Evolutionary conservation across 1,140 invertebrate species (phyloP).

Genomic region (Ganaspis sp.): DNA sequence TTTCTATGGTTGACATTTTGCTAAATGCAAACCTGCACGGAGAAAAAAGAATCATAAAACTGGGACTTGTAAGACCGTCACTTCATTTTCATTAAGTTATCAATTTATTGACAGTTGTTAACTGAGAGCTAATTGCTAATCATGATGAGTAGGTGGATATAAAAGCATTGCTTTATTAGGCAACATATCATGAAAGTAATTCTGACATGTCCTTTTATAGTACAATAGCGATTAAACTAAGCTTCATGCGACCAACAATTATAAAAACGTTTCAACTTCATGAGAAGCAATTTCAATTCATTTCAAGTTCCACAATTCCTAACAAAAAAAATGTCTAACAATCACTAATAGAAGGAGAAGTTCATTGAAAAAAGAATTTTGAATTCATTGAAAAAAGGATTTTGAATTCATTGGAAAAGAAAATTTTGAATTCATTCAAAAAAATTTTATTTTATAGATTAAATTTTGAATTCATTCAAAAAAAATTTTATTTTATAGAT

Average conservation of each 20-base stretch:
- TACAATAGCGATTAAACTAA: not conserved
- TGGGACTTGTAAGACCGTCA: no score
- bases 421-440: no score
- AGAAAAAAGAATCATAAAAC: no score
- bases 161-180: conserved; percentile 58
- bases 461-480: no score
- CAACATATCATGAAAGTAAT: conserved; percentile 34
- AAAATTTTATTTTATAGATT: no score
- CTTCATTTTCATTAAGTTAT: not conserved
- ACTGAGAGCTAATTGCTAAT: conserved; percentile 58
- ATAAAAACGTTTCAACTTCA: not conserved
- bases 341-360: not conserved
- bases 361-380: no score
- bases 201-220: conserved; percentile 4
- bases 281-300: not conserved
- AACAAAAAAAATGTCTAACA: not conserved
- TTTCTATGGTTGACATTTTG: no score
- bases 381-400: no score
- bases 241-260: not conserved
- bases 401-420: no score
- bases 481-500: no score
- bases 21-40: no score
- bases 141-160: conserved; percentile 61
- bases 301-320: no score
- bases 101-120: not conserved